Percentiles rank a stretch among this genome's conserved stretches.
Conservation (phyloP, 2,888 invertebrate genomes). For the Cataglyphis rosenhaueri region DNA sequence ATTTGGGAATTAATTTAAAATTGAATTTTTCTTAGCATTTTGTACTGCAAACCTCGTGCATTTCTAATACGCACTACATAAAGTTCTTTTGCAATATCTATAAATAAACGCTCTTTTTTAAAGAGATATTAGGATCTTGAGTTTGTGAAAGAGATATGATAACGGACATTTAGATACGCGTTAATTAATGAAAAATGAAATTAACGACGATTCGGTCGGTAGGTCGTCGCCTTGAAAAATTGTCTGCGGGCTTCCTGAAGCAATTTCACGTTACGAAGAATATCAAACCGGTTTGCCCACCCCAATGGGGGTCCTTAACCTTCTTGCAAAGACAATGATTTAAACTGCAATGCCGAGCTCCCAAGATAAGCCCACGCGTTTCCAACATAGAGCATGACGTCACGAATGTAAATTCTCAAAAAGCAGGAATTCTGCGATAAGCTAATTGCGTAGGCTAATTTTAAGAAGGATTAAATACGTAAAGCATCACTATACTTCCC, state of each 20-base stretch:
- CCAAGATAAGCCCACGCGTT: slow-evolving; percentile 39
- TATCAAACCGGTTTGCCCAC: slow-evolving; percentile 64
- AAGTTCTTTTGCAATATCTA: neutral
- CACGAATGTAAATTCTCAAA: slow-evolving; percentile 27
- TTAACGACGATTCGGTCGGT: neutral
- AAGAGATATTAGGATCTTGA: neutral
- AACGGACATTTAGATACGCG: neutral
- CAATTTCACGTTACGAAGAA: slow-evolving; percentile 44
- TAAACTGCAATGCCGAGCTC: slow-evolving; percentile 28
- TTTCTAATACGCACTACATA: neutral
- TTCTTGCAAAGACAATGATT: slow-evolving; percentile 60
- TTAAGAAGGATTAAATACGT: slow-evolving; percentile 31
- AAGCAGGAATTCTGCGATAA: slow-evolving; percentile 43
- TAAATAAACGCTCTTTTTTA: neutral
- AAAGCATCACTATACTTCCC: neutral
- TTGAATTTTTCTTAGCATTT: neutral
- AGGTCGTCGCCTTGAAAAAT: slow-evolving; percentile 4
- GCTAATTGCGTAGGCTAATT: neutral
- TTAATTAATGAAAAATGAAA: neutral
- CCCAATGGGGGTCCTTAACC: slow-evolving; percentile 64
- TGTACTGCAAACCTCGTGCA: neutral
- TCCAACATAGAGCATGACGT: slow-evolving; percentile 46
- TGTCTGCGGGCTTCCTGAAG: slow-evolving; percentile 19
- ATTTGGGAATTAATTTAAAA: neutral
- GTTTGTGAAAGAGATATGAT: neutral